Percentiles rank a stretch among this genome's conserved stretches.
Conservation (phyloP, 2,888 invertebrate genomes). For the Tetragnatha montana region DNA sequence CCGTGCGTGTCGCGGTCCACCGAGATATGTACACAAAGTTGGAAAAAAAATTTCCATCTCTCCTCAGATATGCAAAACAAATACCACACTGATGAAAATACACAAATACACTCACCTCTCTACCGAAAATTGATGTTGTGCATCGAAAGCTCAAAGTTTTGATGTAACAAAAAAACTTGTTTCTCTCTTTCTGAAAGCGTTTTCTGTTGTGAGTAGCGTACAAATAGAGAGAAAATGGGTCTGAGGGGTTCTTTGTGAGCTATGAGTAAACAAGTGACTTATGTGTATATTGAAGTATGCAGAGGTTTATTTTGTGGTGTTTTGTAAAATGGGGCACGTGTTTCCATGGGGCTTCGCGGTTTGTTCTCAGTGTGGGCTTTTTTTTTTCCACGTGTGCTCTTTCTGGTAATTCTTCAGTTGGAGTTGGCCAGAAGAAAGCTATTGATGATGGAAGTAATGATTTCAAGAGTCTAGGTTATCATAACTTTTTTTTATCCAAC, state of each 20-base stretch:
- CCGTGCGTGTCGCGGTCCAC: neutral
- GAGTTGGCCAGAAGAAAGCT: too few relatives aligned
- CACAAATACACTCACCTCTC: slow-evolving; percentile 1
- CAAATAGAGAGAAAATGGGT: neutral
- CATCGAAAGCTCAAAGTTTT: neutral
- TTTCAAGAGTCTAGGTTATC: too few relatives aligned
- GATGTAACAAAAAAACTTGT: neutral
- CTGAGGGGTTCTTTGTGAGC: neutral
- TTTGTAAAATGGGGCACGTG: too few relatives aligned
- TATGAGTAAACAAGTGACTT: neutral
- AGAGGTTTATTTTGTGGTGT: too few relatives aligned
- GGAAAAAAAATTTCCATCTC: neutral
- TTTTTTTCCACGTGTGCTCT: too few relatives aligned
- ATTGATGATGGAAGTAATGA: too few relatives aligned
- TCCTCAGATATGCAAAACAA: neutral
- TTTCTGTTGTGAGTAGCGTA: neutral
- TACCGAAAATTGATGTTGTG: neutral
- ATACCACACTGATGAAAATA: neutral
- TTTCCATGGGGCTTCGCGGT: too few relatives aligned
- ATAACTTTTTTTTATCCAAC: too few relatives aligned
- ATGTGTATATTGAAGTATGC: too few relatives aligned
- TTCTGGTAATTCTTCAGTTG: too few relatives aligned
- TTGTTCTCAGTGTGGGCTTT: too few relatives aligned
- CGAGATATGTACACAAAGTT: neutral
- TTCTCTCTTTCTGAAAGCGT: neutral